phyloP scores from a whole-genome alignment of 2,113 vertebrate genomes.

The Aplodontia rufa region DNA sequence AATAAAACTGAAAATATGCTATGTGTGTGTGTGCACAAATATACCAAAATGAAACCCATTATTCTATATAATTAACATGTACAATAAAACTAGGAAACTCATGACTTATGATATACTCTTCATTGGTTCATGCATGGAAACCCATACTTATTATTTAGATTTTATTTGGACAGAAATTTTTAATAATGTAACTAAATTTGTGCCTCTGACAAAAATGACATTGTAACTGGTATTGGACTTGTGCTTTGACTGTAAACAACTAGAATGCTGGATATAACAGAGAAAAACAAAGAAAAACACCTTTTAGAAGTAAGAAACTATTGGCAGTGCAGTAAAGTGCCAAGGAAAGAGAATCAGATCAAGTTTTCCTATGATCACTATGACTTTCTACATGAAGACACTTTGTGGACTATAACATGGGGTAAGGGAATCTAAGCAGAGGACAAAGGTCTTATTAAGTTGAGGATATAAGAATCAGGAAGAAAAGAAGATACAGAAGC shows the following conservation, averaged over 20 bases:
- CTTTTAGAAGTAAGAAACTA: background rate
- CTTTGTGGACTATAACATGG: background rate
- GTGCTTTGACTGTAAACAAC: background rate
- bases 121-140: background rate
- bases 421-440: background rate
- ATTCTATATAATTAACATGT: too few relatives aligned
- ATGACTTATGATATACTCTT: background rate
- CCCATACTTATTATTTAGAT: background rate
- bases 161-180: background rate
- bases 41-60: too few relatives aligned
- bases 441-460: background rate
- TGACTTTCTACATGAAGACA: background rate
- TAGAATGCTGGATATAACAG: background rate
- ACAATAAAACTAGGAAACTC: too few relatives aligned
- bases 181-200: constrained; percentile 7
- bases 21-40: too few relatives aligned
- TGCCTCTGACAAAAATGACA: constrained; percentile 21
- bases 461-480: background rate
- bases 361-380: background rate
- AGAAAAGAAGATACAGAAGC: background rate
- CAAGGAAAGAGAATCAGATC: background rate
- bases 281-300: background rate
- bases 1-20: too few relatives aligned
- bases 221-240: background rate
- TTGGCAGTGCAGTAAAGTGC: background rate